Conservation (phyloP, 1,140 invertebrate species). For the Notospermus geniculatus region DNA sequence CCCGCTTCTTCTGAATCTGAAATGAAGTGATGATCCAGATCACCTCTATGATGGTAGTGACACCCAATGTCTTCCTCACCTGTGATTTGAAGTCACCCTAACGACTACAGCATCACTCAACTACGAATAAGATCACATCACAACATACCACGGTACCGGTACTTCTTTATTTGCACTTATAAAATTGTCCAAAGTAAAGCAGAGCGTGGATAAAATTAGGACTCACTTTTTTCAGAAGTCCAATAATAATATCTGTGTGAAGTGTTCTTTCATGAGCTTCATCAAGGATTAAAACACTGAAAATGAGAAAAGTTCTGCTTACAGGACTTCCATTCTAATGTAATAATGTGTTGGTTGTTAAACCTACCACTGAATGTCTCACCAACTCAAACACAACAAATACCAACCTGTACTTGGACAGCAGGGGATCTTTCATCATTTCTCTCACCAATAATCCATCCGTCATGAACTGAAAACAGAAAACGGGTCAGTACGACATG, state of each 20-base stretch:
- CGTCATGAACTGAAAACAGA: constrained; percentile 79
- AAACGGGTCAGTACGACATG: too few relatives aligned
- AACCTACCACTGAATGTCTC: neutral
- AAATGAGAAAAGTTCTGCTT: constrained; percentile 18
- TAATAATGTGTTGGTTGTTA: neutral
- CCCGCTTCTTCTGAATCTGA: constrained; percentile 70
- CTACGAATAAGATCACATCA: too few relatives aligned
- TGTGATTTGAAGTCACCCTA: too few relatives aligned
- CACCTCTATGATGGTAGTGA: too few relatives aligned
- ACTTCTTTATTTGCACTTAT: too few relatives aligned
- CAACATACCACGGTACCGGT: too few relatives aligned
- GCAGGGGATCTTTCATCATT: constrained; percentile 90
- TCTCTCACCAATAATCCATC: constrained; percentile 92
- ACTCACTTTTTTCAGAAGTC: constrained; percentile 86
- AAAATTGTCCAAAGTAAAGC: too few relatives aligned
- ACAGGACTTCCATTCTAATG: neutral
- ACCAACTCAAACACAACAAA: neutral
- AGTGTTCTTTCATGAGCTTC: constrained; percentile 94
- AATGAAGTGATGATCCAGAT: neutral
- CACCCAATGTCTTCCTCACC: too few relatives aligned
- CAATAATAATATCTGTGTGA: constrained; percentile 91
- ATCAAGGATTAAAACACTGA: constrained; percentile 82
- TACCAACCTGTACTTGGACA: constrained; percentile 73
- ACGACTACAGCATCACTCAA: too few relatives aligned
- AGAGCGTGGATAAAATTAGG: constrained; percentile 53